Evolutionary conservation across 2,888 invertebrate species (phyloP), one percentile per base, ranked within the genome.

Genomic region (Salticus scenicus): DNA sequence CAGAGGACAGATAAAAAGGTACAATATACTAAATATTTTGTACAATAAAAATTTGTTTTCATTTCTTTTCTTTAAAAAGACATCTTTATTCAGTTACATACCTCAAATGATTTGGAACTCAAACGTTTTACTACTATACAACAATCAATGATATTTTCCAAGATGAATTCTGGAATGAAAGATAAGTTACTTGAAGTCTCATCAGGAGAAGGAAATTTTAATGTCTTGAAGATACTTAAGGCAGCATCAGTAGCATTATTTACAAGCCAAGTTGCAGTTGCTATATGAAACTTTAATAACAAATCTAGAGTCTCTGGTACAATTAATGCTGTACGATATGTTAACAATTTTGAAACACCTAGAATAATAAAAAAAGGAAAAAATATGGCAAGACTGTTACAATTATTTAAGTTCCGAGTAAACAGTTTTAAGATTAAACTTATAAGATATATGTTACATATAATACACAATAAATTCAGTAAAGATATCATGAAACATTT

Each of bases 101-200:
- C 93, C 90, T 95, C 95, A 69, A 95, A 94, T 0, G 93, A 91
- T 88, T 93, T 92, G 1, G 93, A 92, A 82, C 92, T 92, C 69
- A 94, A 94, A 14, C 95, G 93, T 30, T 94, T 93, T 89, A 95
- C 92, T 86, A 96, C 95, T 88, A 95, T 94, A 89, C 97, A 93
- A 91, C 95, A 94, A 76, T 95, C 95, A 37, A 96, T 94, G 73
- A 97, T 93, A 91, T 98, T 98, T 91, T 97, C 97, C 70, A 97
- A 92, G 42, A 98, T 92, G 90, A 96, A 95, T 91, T 98, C 98
- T 64, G 98, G 98, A 90, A 98, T 93, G 90, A 95, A 96, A 90
- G 95, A 89, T 71, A 92, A 89, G 72, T 88, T 88, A 5, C 82
- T 37, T 2, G 91, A 90, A 14, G 89, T 90, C 31, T 88, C 81